Base-by-base conservation (phyloP, 92 coral and sea anemone species). In the Hydrozoanthus gracilis region DNA sequence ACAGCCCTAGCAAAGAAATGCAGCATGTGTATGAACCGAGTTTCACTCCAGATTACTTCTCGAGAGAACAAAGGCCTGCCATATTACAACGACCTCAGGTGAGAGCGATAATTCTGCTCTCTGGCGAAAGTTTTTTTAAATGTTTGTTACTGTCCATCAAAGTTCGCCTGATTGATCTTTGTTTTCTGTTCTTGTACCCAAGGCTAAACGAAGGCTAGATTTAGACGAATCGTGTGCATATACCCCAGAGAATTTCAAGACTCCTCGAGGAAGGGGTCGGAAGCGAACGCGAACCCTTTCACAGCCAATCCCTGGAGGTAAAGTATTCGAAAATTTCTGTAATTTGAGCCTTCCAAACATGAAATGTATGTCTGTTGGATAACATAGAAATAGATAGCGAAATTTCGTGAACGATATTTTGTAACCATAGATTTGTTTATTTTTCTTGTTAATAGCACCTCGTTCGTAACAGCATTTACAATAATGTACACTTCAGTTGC, bases 131-230 rank as follows among this genome's bases (percentile, higher is more conserved):
- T 75, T 46, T 51, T n/a, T 7, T 49, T 8, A 3, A 78, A 55
- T 65, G 68, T 27, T 18, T n/a, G 10, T 51, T 7, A 20, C n/a
- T 6, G 27, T 9, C n/a, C 9, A 4, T 6, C 16, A 14, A 27
- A n/a, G 17, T 45, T 13, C 35, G 6, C 15, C 4, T 27, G 8
- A 27, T 8, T 77, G 58, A 61, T 11, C 71, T 46, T 60, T 58
- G 20, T 55, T 11, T 9, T 45, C 58, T 55, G 64, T 44, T 16
- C 16, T 58, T 65, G 9, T 58, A 85, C 84, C 47, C 55, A 95
- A 68, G 99, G 99, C 95, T 13, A 96, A 96, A 80, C 94, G 99
- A 60, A 89, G 97, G 51, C 94, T 96, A 10, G 96, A 96, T 87
- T 92, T 95, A 48, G 99, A 96, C 76, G 93, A 95, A 79, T 91